Evolutionary conservation across 2,113 vertebrate genomes (phyloP), one percentile per base, ranked within the genome.

Genomic region (Oncorhynchus nerka): DNA sequence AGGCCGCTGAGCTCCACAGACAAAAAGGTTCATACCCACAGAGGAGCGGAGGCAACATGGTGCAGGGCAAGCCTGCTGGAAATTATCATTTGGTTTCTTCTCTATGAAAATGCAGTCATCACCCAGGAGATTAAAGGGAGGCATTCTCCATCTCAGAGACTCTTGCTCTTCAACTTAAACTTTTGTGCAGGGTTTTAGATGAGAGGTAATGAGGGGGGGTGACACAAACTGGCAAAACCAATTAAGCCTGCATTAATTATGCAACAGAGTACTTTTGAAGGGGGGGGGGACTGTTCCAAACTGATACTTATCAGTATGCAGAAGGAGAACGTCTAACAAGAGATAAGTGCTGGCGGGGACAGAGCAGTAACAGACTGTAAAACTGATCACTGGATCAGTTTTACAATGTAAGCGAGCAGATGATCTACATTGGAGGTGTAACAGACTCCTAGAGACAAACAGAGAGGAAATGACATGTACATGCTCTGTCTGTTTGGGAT

Each of bases 21-120:
- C 77, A 61, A 70, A 82, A 55, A 84, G 81, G 80, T 83, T 83
- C 75, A 83, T 65, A 74, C 74, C 59, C 28, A n/a, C 34, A 67
- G 62, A 86, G 70, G 51, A 75, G 76, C 28, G 59, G 28, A 24
- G 11, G 65, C 66, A 49, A 59, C 30, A 57, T 77, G 75, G 77
- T 1, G n/a, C 32, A 20, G 20, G 4, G 15, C 75, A 73, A 9
- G 9, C 0, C 32, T 1, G 59, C 59, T 64, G n/a, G 75, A 75
- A 77, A 80, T 81, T n/a, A 79, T 28, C 28, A 34, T 74, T 66
- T 22, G 0, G 49, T 73, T 28, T 76, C 68, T 30, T 30, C 81
- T 77, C 70, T 73, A 64, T 64, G 65, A 67, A 39, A 74, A 15
- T 1, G 20, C 64, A 75, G 57, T 68, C 74, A 8, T 67, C 71